Conservation (phyloP, 2,797 vertebrate genomes). For the Melanotaenia parkinsoni region DNA sequence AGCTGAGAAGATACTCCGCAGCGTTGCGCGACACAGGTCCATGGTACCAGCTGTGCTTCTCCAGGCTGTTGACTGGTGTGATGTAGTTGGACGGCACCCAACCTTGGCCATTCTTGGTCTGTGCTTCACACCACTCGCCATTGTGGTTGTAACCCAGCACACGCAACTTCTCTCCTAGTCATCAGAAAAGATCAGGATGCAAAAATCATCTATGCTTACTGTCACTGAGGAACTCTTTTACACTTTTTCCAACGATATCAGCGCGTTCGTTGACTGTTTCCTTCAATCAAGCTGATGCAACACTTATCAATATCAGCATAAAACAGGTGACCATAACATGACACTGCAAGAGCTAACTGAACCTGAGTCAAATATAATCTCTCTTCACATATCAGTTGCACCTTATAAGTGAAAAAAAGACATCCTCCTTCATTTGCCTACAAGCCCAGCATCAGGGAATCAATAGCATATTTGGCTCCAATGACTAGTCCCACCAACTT, state of each 20-base stretch:
- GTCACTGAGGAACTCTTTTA: not conserved
- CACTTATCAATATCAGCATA: not conserved
- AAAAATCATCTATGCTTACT: not conserved
- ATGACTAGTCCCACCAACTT: not conserved
- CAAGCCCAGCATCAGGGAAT: too few relatives aligned
- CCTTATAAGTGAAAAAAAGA: not conserved
- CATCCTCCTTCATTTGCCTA: too few relatives aligned
- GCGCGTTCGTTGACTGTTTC: not conserved
- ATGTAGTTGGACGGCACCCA: constrained; percentile 99
- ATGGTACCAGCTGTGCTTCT: constrained; percentile 99
- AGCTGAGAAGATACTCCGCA: constrained; percentile 96
- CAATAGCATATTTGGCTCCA: not conserved
- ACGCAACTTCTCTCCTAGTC: constrained; percentile 94
- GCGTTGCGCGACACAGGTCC: constrained; percentile 96
- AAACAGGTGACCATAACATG: not conserved
- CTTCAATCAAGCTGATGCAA: not conserved
- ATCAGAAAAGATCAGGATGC: not conserved
- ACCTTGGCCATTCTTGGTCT: constrained; percentile 98
- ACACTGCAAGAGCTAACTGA: not conserved
- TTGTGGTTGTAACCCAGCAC: constrained; percentile 98
- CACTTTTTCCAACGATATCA: not conserved
- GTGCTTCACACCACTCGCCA: constrained; percentile 98
- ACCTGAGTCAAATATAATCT: not conserved
- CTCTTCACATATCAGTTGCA: not conserved
- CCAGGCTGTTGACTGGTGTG: constrained; percentile 96